phyloP scores from a whole-genome alignment of 2,113 vertebrate species.

The Sebastes schlegelii region DNA sequence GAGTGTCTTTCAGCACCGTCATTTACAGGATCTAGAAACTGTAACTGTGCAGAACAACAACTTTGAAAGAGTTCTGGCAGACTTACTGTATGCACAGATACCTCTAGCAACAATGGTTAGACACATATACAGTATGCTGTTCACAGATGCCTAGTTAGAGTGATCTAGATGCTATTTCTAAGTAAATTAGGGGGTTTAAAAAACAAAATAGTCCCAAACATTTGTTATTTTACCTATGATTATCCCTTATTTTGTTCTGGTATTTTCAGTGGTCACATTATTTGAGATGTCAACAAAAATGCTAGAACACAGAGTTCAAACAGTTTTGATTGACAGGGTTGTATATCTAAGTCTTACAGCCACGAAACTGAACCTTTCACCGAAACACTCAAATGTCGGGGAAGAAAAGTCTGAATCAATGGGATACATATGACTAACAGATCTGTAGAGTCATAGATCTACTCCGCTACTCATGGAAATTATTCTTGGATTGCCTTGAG shows the following conservation, averaged over 20 bases:
- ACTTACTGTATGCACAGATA: background rate
- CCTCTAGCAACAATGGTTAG: background rate
- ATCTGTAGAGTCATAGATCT: conserved; percentile 47
- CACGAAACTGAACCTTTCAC: conserved; percentile 27
- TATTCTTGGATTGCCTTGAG: conserved; percentile 63
- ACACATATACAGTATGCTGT: background rate
- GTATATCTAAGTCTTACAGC: conserved; percentile 14
- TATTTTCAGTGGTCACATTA: background rate
- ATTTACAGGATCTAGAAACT: background rate
- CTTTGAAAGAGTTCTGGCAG: background rate
- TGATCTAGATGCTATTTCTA: background rate
- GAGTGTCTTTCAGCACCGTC: background rate
- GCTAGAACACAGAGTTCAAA: background rate
- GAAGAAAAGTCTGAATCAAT: conserved; percentile 50
- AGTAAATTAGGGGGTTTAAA: background rate
- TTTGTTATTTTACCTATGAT: background rate
- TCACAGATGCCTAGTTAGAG: background rate
- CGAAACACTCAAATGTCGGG: conserved; percentile 22
- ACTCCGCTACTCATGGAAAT: conserved; percentile 58
- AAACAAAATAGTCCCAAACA: background rate
- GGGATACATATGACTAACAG: conserved; percentile 51
- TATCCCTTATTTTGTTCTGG: background rate
- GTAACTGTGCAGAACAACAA: background rate
- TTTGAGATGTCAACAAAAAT: conserved; percentile 9
- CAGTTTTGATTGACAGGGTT: conserved; percentile 1